Evolutionary conservation across 2,797 vertebrate species (phyloP).

Genomic region (Tolypeutes matacus): DNA sequence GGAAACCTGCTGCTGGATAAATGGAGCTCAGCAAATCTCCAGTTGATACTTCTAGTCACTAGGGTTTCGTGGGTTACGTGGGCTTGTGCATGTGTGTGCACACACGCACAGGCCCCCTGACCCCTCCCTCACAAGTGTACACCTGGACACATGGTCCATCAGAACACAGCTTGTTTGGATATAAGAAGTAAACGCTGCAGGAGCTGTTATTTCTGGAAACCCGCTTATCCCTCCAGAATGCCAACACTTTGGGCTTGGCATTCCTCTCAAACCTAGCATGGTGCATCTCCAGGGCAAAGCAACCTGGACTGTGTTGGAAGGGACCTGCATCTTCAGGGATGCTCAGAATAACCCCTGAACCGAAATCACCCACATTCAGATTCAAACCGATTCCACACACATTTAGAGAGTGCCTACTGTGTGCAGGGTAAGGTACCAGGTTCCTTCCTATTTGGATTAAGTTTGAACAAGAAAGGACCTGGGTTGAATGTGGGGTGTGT

Average conservation of each 20-base stretch:
- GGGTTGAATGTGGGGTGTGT: neutral
- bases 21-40: neutral
- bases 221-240: conserved; percentile 45
- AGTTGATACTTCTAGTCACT: neutral
- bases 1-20: neutral
- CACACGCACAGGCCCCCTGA: rapidly evolving
- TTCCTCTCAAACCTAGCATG: neutral
- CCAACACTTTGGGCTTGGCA: neutral
- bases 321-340: neutral
- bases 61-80: neutral
- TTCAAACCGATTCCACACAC: neutral
- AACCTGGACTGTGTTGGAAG: neutral
- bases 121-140: neutral
- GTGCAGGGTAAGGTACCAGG: neutral
- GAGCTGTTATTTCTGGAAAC: conserved; percentile 39
- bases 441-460: neutral
- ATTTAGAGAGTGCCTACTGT: neutral
- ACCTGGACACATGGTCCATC: neutral
- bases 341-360: neutral
- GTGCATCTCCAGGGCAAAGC: neutral
- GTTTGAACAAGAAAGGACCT: conserved; percentile 34
- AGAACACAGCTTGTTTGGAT: conserved; percentile 5
- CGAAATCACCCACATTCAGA: neutral
- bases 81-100: neutral
- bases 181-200: conserved; percentile 44